Percentiles rank a stretch among this genome's conserved stretches.
Conservation (phyloP, 2,113 vertebrate genomes). For the Pagrus major region DNA sequence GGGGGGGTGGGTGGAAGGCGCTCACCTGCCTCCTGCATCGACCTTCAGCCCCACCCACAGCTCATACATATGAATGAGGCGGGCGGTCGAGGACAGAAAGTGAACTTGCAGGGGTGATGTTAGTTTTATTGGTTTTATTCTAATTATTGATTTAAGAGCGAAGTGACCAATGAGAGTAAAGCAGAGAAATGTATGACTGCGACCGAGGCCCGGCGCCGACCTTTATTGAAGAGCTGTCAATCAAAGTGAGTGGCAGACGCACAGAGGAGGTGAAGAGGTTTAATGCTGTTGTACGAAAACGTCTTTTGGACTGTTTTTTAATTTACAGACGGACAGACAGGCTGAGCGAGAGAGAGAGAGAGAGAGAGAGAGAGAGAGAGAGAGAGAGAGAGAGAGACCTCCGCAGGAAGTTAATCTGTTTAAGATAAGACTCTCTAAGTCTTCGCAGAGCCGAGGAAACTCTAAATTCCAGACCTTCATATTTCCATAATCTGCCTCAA, state of each 20-base stretch:
- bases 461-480: constrained; percentile 31
- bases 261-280: background rate
- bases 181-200: background rate
- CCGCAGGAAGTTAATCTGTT: constrained; percentile 49
- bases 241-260: constrained; percentile 35
- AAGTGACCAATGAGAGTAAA: background rate
- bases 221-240: constrained; percentile 41
- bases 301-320: background rate
- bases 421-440: constrained; percentile 55
- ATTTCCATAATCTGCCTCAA: constrained; percentile 78
- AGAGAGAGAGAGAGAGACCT: constrained; percentile 7
- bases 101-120: constrained; percentile 19
- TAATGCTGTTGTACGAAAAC: background rate
- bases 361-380: background rate
- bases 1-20: background rate
- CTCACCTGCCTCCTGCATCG: constrained; percentile 44
- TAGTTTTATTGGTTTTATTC: constrained; percentile 24
- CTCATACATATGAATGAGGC: constrained; percentile 61
- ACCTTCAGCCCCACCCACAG: constrained; percentile 54
- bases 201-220: background rate
- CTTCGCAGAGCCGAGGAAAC: constrained; percentile 44
- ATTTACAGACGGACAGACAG: constrained; percentile 25
- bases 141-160: background rate
- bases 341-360: too few species aligned
- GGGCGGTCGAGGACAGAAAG: background rate